Percentiles rank a stretch among this genome's conserved stretches.
These are phyloP conservation scores for Pan paniscus DNA, from an alignment of 2,113 vertebrate genomes.

Conservation along the genomic window DNA sequence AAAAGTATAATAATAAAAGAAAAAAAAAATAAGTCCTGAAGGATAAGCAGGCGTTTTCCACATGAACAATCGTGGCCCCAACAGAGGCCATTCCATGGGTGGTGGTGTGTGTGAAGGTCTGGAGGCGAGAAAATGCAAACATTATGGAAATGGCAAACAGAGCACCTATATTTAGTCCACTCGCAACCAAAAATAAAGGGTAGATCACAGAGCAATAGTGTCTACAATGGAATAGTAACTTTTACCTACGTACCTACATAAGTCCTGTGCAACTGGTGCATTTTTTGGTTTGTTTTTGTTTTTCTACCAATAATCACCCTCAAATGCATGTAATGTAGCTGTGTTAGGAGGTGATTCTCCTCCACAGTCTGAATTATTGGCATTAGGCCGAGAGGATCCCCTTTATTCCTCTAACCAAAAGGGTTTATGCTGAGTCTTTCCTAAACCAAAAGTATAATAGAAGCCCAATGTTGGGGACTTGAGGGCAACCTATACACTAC, in stretches of 20 bases:
- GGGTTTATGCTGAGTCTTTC: neutral
- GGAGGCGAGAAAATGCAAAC: neutral
- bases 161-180: neutral
- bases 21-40: neutral
- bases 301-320: neutral
- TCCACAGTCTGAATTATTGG: neutral
- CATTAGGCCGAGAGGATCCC: neutral
- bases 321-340: neutral
- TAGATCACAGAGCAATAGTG: neutral
- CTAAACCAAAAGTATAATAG: neutral
- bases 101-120: neutral
- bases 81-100: neutral
- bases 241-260: rapidly evolving
- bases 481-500: neutral
- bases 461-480: neutral
- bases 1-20: too few species aligned
- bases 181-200: neutral
- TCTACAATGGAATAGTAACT: too few species aligned
- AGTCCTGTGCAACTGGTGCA: neutral
- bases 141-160: neutral
- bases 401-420: neutral
- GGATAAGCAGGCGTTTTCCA: neutral
- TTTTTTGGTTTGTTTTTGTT: neutral
- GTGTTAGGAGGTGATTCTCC: neutral
- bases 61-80: neutral